phyloP scores from a whole-genome alignment of 2,888 invertebrate genomes.

The Crocallis elinguaria region DNA sequence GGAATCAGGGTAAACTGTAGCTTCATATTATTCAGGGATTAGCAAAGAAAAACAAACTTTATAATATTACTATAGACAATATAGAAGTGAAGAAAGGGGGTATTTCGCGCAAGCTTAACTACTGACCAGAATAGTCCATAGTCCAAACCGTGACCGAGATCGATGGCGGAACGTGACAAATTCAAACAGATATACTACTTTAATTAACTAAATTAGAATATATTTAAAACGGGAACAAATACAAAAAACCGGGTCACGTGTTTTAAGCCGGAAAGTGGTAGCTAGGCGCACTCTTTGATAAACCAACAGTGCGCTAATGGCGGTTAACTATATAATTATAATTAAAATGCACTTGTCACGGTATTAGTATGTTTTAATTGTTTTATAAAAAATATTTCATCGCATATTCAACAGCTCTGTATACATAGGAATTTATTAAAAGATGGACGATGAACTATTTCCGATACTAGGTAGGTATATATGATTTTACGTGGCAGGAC shows the following conservation, averaged over 20 bases:
- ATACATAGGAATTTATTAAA: too few relatives aligned
- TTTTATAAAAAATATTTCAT: too few relatives aligned
- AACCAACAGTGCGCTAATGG: conserved; percentile 31
- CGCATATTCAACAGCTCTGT: too few relatives aligned
- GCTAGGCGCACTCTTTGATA: conserved; percentile 13
- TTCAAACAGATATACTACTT: conserved; percentile 34
- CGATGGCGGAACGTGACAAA: conserved; percentile 32
- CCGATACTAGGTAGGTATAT: too few relatives aligned
- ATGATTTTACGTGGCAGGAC: too few relatives aligned
- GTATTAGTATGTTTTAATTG: neutral
- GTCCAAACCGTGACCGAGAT: conserved; percentile 14
- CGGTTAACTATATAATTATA: conserved; percentile 29
- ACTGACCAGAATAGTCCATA: conserved; percentile 1
- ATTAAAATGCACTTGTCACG: conserved; percentile 26
- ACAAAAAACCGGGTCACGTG: conserved; percentile 23
- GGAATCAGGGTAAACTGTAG: too few relatives aligned
- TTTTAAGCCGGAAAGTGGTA: neutral
- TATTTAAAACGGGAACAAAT: conserved; percentile 27
- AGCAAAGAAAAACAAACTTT: too few relatives aligned
- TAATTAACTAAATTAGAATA: conserved; percentile 39
- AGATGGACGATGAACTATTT: too few relatives aligned
- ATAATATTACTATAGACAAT: too few relatives aligned
- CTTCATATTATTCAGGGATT: too few relatives aligned
- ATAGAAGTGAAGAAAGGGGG: too few relatives aligned
- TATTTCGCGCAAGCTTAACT: neutral